These are phyloP conservation scores for Cirrhinus mrigala DNA, from an alignment of 2,797 vertebrate genomes.

Conservation along the genomic window DNA sequence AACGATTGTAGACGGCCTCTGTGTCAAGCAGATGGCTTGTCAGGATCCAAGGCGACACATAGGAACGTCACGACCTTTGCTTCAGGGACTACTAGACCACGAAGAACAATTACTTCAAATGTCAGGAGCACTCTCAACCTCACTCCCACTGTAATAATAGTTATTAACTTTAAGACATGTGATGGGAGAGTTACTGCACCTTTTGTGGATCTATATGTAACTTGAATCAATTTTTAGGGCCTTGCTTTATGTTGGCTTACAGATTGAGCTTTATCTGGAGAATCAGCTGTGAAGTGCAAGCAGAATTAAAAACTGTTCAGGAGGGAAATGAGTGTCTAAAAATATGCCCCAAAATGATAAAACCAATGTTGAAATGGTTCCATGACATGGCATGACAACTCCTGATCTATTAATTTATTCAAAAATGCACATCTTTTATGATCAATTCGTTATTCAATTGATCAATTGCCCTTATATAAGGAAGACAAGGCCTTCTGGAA, in stretches of 20 bases:
- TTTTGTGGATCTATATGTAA: constrained; percentile 23
- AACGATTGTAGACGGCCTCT: not conserved
- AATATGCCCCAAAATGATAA: not conserved
- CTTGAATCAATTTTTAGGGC: constrained; percentile 25
- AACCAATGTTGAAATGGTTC: not conserved
- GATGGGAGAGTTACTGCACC: constrained; percentile 8
- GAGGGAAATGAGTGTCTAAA: not conserved
- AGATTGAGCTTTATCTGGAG: constrained; percentile 12
- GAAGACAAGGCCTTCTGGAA: not conserved
- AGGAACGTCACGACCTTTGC: constrained; percentile 45
- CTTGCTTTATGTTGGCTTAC: constrained; percentile 5
- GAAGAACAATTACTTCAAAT: constrained; percentile 48
- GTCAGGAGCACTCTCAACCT: constrained; percentile 39
- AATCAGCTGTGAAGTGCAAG: constrained; percentile 14
- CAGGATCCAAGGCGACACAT: constrained; percentile 40
- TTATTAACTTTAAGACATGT: constrained; percentile 15
- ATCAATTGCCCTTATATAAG: not conserved
- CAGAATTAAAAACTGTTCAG: constrained; percentile 12
- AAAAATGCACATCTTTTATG: not conserved
- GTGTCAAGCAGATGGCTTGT: constrained; percentile 28
- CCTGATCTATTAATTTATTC: not conserved
- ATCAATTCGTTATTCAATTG: too few species aligned
- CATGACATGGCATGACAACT: not conserved
- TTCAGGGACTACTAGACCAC: constrained; percentile 21
- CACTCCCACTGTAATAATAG: constrained; percentile 38